Conservation (phyloP, 2,797 vertebrate genomes). For the Poecilia velifera region DNA sequence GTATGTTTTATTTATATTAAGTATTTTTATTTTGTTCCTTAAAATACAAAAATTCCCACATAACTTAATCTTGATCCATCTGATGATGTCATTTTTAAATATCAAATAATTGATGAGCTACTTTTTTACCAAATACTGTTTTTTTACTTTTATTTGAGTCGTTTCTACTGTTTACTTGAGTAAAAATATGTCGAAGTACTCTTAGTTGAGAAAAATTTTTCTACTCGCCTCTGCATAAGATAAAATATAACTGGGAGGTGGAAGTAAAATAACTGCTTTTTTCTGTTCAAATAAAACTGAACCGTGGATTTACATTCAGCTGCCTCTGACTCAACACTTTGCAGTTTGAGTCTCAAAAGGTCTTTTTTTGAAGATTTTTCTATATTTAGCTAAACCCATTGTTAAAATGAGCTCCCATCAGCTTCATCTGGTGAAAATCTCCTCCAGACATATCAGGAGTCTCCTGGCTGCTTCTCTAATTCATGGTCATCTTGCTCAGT, state of each 20-base stretch:
- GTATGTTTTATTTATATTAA: too few species aligned
- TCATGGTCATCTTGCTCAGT: neutral
- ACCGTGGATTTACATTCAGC: neutral
- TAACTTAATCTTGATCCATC: too few species aligned
- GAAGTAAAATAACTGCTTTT: neutral
- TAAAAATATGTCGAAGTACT: too few species aligned
- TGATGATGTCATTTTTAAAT: too few species aligned
- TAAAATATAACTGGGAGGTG: neutral
- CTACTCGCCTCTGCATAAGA: too few species aligned
- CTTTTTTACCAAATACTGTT: too few species aligned
- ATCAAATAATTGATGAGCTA: too few species aligned
- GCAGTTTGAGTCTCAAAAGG: neutral
- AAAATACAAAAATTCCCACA: too few species aligned
- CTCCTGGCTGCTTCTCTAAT: neutral
- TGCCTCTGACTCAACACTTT: neutral
- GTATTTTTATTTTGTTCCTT: too few species aligned
- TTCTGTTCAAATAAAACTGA: neutral
- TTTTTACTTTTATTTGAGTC: too few species aligned
- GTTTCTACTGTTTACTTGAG: too few species aligned
- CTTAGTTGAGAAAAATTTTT: too few species aligned
- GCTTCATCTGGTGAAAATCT: neutral
- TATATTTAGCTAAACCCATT: neutral
- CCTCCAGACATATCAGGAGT: neutral
- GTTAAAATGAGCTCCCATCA: neutral
- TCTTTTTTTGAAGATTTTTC: neutral